phyloP scores from a whole-genome alignment of 92 coral and sea anemone species.

The Palythoa caribaeorum region DNA sequence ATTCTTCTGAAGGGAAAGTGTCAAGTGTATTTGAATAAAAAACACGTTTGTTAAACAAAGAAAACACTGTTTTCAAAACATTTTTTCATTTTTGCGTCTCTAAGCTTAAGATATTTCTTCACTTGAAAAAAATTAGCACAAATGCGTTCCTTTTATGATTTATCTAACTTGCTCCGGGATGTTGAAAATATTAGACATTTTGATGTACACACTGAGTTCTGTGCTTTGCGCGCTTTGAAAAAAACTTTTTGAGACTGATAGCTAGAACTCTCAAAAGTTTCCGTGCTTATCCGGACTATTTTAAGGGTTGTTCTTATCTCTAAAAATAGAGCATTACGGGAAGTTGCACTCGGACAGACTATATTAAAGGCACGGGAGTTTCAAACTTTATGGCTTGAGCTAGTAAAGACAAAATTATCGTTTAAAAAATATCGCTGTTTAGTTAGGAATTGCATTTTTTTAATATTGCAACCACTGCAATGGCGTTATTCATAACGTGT shows the following conservation, averaged over 20 bases:
- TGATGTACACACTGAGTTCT: neutral
- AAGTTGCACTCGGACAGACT: neutral
- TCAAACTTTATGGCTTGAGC: too few species aligned
- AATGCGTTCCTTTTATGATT: neutral
- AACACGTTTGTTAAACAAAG: conserved; percentile 17
- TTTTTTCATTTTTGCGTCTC: neutral
- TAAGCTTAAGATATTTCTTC: neutral
- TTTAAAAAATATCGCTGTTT: too few species aligned
- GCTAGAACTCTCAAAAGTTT: neutral
- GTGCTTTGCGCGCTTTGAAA: neutral
- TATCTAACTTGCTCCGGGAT: neutral
- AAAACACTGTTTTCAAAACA: neutral
- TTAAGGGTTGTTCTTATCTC: neutral
- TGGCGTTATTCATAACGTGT: too few species aligned
- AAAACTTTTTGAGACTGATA: neutral
- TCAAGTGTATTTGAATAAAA: conserved; percentile 1
- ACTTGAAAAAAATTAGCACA: neutral
- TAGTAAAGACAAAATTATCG: too few species aligned
- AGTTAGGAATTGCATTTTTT: too few species aligned
- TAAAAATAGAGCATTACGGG: neutral
- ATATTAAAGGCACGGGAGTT: neutral
- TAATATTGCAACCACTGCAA: too few species aligned
- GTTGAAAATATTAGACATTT: neutral
- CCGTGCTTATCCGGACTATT: neutral
- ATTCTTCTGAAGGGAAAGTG: conserved; percentile 23